Base-by-base conservation (phyloP, 2,113 vertebrate genomes). In the Semicossyphus pulcher region DNA sequence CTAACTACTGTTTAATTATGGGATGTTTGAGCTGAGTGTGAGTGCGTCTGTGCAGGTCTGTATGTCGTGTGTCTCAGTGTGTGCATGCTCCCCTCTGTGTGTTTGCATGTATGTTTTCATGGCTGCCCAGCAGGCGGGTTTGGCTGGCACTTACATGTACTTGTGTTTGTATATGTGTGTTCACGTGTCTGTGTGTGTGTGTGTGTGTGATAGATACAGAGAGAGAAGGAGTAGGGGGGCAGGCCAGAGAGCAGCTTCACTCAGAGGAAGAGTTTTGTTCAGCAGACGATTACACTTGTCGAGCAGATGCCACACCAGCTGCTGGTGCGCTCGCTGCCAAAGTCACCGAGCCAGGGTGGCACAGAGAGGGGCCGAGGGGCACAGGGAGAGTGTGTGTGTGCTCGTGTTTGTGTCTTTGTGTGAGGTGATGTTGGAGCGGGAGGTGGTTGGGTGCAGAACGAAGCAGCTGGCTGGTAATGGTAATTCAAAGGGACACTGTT, bases 261-360 rank as follows among this genome's bases (percentile, higher is more conserved):
- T 88, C 88, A 78, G 87, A 91, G 80, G 85, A 84, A 89, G 90
- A 92, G 88, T 91, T 93, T 92, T 92, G 91, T 92, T 93, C 87
- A 82, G 89, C 90, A 91, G 89, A 91, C 87, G 86, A 92, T 92
- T 91, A 91, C 91, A 91, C 90, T 92, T 91, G 92, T 92, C 90
- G 72, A 93, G 91, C 92, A 93, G 92, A 93, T 93, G 92, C 91
- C 83, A 83, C 86, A 89, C 89, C 92, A 93, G 92, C 91, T 93
- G 92, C 91, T 73, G 76, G 81, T 52, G 15, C 61, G 52, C 70
- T 79, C 39, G 25, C 68, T 89, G 87, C 91, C 68, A 87, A 88
- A 85, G 79, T 88, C 87, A 76, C 82, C 47, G 56, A 86, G 81
- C 84, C 77, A 83, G 83, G 86, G 88, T 87, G 86, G 86, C 85